Evolutionary conservation across 2,113 vertebrate genomes (phyloP).

Genomic region (Eclectus roratus): DNA sequence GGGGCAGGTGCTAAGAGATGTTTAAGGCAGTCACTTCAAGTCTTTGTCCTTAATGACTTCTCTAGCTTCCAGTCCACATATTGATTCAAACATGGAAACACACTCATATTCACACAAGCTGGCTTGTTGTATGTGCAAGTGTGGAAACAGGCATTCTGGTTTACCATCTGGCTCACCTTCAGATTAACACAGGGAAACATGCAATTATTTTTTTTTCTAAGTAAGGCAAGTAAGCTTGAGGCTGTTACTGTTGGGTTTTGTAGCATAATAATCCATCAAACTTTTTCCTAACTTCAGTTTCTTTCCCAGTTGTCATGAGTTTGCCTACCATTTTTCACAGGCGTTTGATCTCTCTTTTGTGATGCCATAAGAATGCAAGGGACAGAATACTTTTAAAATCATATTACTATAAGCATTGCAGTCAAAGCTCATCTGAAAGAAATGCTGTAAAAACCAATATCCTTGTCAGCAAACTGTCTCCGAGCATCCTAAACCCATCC

Average conservation of each 20-base stretch:
- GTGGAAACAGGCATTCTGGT: neutral
- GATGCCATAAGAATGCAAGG: neutral
- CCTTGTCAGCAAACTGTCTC: neutral
- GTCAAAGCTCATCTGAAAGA: neutral
- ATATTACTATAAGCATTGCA: neutral
- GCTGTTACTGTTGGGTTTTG: neutral
- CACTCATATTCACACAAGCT: neutral
- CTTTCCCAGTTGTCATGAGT: neutral
- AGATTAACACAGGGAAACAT: neutral
- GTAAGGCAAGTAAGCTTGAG: neutral
- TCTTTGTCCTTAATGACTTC: neutral
- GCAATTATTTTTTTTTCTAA: neutral
- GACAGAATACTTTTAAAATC: neutral
- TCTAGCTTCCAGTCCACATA: neutral
- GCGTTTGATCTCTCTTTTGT: neutral
- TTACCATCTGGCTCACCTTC: neutral
- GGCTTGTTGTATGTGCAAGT: neutral
- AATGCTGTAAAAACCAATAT: neutral
- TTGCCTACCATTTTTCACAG: neutral
- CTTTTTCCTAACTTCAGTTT: neutral
- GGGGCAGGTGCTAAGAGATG: neutral
- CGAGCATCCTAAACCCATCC: neutral
- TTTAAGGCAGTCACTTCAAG: neutral
- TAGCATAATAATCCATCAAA: neutral
- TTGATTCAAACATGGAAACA: neutral